Conservation (phyloP, 2,113 vertebrate species). For the Festucalex cinctus region DNA sequence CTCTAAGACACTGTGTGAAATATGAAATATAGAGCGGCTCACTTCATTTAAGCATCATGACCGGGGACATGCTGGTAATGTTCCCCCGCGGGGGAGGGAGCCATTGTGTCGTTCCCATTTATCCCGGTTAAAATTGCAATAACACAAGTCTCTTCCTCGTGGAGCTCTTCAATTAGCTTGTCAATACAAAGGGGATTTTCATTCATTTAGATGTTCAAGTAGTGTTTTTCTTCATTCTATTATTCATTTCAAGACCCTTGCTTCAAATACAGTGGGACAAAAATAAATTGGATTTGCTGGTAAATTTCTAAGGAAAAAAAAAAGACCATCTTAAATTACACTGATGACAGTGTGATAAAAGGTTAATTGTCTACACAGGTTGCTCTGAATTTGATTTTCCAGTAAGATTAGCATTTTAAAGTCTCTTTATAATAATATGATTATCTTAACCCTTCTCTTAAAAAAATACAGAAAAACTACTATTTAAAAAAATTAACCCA, state of each 20-base stretch:
- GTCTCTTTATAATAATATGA: constrained; percentile 44
- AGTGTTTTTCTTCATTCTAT: constrained; percentile 7
- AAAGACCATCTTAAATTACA: constrained; percentile 13
- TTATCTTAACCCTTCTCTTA: constrained; percentile 34
- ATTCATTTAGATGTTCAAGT: constrained; percentile 27
- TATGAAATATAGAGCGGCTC: constrained; percentile 48
- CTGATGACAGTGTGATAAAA: constrained; percentile 14
- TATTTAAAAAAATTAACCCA: not conserved
- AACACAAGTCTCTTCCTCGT: constrained; percentile 38
- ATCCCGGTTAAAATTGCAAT: constrained; percentile 65
- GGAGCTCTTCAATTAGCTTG: constrained; percentile 39
- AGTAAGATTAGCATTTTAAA: constrained; percentile 25
- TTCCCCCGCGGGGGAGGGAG: constrained; percentile 19
- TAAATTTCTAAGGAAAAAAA: not conserved
- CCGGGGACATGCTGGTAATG: constrained; percentile 43
- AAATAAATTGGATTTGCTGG: constrained; percentile 4
- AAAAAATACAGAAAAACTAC: not conserved
- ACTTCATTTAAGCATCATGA: constrained; percentile 42
- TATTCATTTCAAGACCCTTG: not conserved
- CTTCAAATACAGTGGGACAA: not conserved
- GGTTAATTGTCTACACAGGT: constrained; percentile 49
- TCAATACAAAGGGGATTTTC: constrained; percentile 54
- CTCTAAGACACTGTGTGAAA: constrained; percentile 42
- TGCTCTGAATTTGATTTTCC: constrained; percentile 11
- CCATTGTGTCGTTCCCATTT: constrained; percentile 48